These are phyloP conservation scores for Turdus rufiventris DNA, from an alignment of 2,113 vertebrate genomes.

Conservation along the genomic window DNA sequence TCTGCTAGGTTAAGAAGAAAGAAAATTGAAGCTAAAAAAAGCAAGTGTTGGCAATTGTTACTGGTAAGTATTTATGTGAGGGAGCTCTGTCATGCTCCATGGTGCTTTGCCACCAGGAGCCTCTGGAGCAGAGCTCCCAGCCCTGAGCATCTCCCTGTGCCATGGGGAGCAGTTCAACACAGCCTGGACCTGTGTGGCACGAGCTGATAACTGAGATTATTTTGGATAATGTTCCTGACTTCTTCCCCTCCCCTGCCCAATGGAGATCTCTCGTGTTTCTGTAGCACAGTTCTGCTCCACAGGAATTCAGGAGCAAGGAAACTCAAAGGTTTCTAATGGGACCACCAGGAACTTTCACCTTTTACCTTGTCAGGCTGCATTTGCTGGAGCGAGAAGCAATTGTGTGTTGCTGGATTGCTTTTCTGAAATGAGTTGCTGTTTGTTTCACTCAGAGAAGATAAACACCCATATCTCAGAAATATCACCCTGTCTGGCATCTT, in stretches of 20 bases:
- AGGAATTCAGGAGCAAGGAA: not conserved
- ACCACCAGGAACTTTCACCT: not conserved
- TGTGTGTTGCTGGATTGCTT: conserved; percentile 25
- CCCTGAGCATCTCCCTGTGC: not conserved
- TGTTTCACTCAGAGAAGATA: not conserved
- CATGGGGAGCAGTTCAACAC: not conserved
- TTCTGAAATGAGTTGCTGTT: conserved; percentile 6
- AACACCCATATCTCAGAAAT: not conserved
- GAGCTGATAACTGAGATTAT: not conserved
- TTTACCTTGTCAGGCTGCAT: not conserved
- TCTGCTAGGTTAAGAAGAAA: not conserved
- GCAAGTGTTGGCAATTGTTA: not conserved
- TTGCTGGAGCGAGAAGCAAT: not conserved
- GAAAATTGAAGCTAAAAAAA: not conserved
- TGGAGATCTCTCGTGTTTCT: not conserved
- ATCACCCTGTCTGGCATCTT: not conserved
- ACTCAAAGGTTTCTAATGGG: not conserved
- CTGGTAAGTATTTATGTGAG: not conserved
- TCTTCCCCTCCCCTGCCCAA: not conserved
- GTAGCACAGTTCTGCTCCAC: not conserved
- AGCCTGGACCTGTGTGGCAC: not conserved
- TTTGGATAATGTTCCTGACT: not conserved
- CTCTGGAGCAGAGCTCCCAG: not conserved
- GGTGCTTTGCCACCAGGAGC: not conserved
- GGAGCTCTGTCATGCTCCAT: not conserved